A percentile compares a stretch with the other conserved stretches of the same genome.
Evolutionary conservation across 2,113 vertebrate species (phyloP).

Genomic region (Atrichornis clamosus): DNA sequence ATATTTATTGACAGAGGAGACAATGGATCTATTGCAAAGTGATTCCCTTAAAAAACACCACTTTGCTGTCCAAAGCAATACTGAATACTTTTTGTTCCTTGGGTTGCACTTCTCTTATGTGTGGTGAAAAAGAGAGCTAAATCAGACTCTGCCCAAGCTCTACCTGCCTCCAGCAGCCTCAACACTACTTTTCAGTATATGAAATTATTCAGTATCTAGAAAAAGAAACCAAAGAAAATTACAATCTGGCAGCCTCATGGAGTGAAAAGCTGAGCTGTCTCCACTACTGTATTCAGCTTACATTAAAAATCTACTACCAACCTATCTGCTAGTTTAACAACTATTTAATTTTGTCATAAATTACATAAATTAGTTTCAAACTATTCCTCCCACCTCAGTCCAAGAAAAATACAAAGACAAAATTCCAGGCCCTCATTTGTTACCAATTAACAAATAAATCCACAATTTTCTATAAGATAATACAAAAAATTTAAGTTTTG

Average conservation of each 20-base stretch:
- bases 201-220: neutral
- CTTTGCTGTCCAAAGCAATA: neutral
- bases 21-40: neutral
- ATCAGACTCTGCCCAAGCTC: neutral
- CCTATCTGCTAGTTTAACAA: neutral
- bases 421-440: neutral
- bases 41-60: neutral
- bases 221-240: neutral
- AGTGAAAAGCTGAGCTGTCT: neutral
- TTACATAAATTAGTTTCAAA: neutral
- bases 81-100: neutral
- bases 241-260: neutral
- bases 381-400: neutral
- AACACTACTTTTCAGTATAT: neutral
- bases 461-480: neutral
- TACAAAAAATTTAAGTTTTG: neutral
- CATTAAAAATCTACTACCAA: neutral
- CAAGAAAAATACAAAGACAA: neutral
- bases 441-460: neutral
- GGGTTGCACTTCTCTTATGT: neutral
- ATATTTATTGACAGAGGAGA: neutral
- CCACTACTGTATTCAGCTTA: neutral
- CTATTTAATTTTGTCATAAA: neutral
- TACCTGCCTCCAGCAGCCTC: neutral
- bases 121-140: neutral